Conservation (phyloP, 2,797 vertebrate species). For the Limnodromus scolopaceus region DNA sequence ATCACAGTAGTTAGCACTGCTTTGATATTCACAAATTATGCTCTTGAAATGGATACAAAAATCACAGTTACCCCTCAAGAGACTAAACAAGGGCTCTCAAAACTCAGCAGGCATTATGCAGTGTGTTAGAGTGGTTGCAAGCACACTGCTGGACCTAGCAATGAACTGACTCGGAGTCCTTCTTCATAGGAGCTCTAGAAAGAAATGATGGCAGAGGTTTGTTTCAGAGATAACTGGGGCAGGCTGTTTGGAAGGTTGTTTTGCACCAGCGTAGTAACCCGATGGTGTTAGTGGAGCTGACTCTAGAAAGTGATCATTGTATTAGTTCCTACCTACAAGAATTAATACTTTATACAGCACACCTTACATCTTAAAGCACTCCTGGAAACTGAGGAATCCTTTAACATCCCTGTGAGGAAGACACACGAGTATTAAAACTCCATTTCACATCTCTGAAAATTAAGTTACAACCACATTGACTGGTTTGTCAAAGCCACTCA, state of each 20-base stretch:
- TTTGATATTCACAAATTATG: conserved; percentile 15
- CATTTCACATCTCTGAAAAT: not conserved
- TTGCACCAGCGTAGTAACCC: not conserved
- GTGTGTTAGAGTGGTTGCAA: not conserved
- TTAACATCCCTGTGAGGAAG: not conserved
- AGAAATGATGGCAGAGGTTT: not conserved
- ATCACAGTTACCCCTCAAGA: not conserved
- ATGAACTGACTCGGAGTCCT: not conserved
- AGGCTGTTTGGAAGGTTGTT: not conserved
- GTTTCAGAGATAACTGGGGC: not conserved
- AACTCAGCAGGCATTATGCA: not conserved
- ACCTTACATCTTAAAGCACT: not conserved
- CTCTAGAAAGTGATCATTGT: not conserved
- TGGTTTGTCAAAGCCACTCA: not conserved
- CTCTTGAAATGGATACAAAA: not conserved
- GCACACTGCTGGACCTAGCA: not conserved
- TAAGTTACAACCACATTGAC: not conserved
- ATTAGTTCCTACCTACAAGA: not conserved
- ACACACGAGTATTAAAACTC: not conserved
- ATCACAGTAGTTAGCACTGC: not conserved
- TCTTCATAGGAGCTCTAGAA: not conserved
- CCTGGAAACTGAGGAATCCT: not conserved
- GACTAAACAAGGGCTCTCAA: not conserved
- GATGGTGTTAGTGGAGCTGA: not conserved
- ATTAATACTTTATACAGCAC: not conserved